phyloP scores from a whole-genome alignment of 2,888 invertebrate species.

The Hydropsyche betteni region DNA sequence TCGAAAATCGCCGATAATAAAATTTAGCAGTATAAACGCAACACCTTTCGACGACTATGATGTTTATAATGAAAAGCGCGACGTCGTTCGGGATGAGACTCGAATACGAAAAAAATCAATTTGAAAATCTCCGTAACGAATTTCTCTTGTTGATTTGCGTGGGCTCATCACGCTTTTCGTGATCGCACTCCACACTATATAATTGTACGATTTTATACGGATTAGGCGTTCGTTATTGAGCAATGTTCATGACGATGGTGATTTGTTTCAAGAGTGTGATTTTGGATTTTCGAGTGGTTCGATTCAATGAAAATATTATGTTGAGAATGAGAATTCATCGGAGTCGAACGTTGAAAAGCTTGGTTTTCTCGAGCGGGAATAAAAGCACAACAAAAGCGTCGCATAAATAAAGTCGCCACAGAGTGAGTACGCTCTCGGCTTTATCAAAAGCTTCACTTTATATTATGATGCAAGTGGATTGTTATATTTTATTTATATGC shows the following conservation, averaged over 20 bases:
- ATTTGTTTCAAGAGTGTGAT: too few relatives aligned
- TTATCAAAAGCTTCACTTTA: slow-evolving; percentile 39
- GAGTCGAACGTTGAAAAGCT: slow-evolving; percentile 28
- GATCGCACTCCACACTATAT: slow-evolving; percentile 29
- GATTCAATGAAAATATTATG: too few relatives aligned
- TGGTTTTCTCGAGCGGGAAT: not conserved
- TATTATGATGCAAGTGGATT: slow-evolving; percentile 36
- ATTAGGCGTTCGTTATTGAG: slow-evolving; percentile 13
- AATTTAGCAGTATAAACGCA: not conserved
- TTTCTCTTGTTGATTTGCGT: slow-evolving; percentile 22
- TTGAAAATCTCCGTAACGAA: slow-evolving; percentile 18
- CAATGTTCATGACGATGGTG: not conserved
- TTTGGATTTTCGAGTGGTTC: too few relatives aligned
- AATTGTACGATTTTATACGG: slow-evolving; percentile 28
- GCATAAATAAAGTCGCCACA: slow-evolving; percentile 35
- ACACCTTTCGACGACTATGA: not conserved
- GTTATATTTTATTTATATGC: slow-evolving; percentile 29
- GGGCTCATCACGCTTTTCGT: slow-evolving; percentile 41
- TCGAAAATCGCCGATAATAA: not conserved
- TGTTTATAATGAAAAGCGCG: not conserved
- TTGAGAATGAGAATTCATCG: not conserved
- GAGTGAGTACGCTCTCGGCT: slow-evolving; percentile 22
- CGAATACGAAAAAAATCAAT: not conserved
- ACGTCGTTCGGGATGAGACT: not conserved
- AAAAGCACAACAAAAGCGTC: slow-evolving; percentile 29